Evolutionary conservation across 1,140 invertebrate species (phyloP), one percentile per base, ranked within the genome.

Genomic region (Augochlora pura): DNA sequence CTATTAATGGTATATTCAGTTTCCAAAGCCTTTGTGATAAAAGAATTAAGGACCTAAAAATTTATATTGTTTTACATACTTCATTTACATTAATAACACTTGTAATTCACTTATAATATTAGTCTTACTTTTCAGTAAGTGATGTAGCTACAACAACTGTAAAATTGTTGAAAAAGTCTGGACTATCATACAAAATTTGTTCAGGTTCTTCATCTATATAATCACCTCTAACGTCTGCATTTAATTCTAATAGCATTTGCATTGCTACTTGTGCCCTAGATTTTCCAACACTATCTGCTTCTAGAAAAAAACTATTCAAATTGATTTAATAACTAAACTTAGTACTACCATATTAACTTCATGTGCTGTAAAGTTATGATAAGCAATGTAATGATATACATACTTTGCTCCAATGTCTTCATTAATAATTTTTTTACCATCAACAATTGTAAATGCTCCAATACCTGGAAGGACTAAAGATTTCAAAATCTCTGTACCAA

Each of bases 401-500:
- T 95, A 98, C 97, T 99, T 99, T 86, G 96, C 96, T 38, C 98
- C 98, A 80, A 98, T 95, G 93, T 99, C 98, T 92, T 98, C 97
- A 78, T 97, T 96, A 32, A 94, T 96, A 1, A 98, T 95, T 88
- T 96, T 96, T 87, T 96, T 95, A 21, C 96, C 97, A 95, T 99
- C 99, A 12, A 99, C 96, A 86, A 99, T 98, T 0, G 98, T 99
- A 85, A 99, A 98, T n/a, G 97, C 96, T 76, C 98, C 98, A 88
- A 99, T 96, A 18, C 98, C 98, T 71, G 99, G 98, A 46, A 99
- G 93, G 23, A 99, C 96, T 16, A 99, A 94, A 66, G 97, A 98
- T 93, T 99, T 99, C 32, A 99, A 92, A 70, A 98, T 96, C 94
- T 99, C 99, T 60, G 98, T 99, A 46, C 98, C 98, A 69, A 98